Conservation (phyloP, 64 coral and sea anemone genomes). For the Stylophora pistillata region DNA sequence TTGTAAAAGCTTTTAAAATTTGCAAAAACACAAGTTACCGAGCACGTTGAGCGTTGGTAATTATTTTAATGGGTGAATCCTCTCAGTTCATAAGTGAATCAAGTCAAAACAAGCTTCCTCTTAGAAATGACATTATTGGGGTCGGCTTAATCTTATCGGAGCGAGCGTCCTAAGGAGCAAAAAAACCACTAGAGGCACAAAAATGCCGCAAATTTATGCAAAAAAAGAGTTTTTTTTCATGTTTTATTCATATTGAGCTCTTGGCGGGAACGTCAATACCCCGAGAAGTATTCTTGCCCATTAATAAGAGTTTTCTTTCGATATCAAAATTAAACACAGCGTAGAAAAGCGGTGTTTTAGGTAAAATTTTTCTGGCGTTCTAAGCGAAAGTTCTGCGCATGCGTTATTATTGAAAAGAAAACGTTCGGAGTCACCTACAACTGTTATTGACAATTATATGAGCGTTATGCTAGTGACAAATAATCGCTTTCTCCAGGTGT, state of each 20-base stretch:
- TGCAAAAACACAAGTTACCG: constrained; percentile 63
- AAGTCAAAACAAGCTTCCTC: constrained; percentile 23
- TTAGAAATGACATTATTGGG: constrained; percentile 9
- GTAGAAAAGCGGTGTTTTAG: background rate
- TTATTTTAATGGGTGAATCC: constrained; percentile 59
- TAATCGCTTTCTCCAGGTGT: background rate
- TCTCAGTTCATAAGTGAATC: constrained; percentile 45
- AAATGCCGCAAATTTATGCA: constrained; percentile 45
- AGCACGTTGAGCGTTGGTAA: constrained; percentile 79
- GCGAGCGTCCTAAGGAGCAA: background rate
- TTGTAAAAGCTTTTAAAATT: constrained; percentile 86
- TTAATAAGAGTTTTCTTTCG: background rate
- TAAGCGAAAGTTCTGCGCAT: constrained; percentile 25
- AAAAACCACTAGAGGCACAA: background rate
- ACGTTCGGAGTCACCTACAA: constrained; percentile 2
- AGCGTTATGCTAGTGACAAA: background rate
- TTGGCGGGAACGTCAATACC: background rate
- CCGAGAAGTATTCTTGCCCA: background rate
- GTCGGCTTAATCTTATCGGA: background rate
- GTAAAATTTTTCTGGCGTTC: background rate
- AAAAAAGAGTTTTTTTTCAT: constrained; percentile 4
- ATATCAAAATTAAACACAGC: background rate
- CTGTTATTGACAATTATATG: background rate
- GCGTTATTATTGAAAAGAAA: constrained; percentile 27
- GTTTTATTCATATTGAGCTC: constrained; percentile 35